phyloP scores from a whole-genome alignment of 2,888 invertebrate species.

The Luffia ferchaultella region DNA sequence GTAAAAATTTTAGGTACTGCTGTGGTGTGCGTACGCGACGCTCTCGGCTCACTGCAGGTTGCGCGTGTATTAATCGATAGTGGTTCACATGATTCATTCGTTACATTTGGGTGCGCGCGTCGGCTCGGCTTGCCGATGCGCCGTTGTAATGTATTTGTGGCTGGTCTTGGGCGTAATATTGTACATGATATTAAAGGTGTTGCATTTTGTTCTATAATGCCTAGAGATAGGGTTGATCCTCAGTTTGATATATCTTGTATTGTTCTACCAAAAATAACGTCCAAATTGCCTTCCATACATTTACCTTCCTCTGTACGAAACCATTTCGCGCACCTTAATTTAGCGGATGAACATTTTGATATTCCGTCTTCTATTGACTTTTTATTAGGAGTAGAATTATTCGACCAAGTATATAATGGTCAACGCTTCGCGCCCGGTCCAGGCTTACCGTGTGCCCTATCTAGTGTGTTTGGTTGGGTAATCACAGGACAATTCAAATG shows the following conservation, averaged over 20 bases:
- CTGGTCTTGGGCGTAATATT: too few species aligned
- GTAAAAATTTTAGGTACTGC: too few species aligned
- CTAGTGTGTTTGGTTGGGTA: constrained; percentile 8
- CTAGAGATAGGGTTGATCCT: too few species aligned
- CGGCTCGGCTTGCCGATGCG: constrained; percentile 5
- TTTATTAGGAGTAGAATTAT: neutral
- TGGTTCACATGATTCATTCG: constrained; percentile 6
- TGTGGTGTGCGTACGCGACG: too few species aligned
- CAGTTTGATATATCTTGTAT: neutral
- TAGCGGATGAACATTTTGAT: neutral
- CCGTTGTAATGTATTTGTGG: constrained; percentile 1
- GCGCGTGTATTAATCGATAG: constrained; percentile 6
- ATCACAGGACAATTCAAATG: constrained; percentile 3
- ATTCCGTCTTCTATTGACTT: neutral
- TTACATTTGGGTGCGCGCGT: constrained; percentile 5
- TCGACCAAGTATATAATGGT: neutral
- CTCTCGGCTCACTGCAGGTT: too few species aligned
- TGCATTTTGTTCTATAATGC: too few species aligned
- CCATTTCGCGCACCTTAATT: neutral
- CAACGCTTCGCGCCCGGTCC: neutral
- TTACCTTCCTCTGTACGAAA: neutral
- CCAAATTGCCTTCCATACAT: neutral
- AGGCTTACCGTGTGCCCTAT: constrained; percentile 4
- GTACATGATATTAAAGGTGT: too few species aligned
- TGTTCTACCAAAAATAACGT: neutral